phyloP scores from a whole-genome alignment of 2,888 invertebrate species.

The Campoplex nolae region DNA sequence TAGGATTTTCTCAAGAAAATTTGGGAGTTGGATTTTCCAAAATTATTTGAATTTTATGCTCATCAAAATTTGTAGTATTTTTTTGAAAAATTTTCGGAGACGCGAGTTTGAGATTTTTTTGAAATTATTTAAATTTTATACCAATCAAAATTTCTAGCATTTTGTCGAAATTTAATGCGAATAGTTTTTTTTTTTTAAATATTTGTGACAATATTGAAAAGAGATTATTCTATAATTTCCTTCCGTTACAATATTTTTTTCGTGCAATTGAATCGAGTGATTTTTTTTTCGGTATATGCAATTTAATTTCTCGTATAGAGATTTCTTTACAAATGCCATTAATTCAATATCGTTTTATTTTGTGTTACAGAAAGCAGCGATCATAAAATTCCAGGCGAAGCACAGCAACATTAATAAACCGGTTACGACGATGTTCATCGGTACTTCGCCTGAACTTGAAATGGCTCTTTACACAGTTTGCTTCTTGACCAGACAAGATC shows the following conservation, averaged over 20 bases:
- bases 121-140: background rate
- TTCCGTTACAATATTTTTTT: background rate
- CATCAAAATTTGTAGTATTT: too few relatives aligned
- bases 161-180: background rate
- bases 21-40: too few relatives aligned
- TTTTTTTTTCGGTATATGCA: background rate
- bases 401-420: slow-evolving; percentile 91
- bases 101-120: background rate
- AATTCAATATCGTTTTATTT: background rate
- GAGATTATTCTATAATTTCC: background rate
- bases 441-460: slow-evolving; percentile 96
- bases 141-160: background rate
- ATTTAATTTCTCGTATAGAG: background rate
- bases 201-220: too few relatives aligned
- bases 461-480: slow-evolving; percentile 96
- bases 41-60: too few relatives aligned
- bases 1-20: too few relatives aligned
- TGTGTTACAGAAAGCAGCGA: slow-evolving; percentile 89
- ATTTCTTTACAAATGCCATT: too few relatives aligned
- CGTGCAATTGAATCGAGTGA: background rate
- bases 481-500: slow-evolving; percentile 91
- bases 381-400: slow-evolving; percentile 90
- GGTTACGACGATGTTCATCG: slow-evolving; percentile 91
- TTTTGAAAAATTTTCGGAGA: too few relatives aligned
- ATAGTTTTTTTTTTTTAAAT: too few relatives aligned